Conservation (phyloP, 2,888 invertebrate species). For the Herminia tarsipennalis region DNA sequence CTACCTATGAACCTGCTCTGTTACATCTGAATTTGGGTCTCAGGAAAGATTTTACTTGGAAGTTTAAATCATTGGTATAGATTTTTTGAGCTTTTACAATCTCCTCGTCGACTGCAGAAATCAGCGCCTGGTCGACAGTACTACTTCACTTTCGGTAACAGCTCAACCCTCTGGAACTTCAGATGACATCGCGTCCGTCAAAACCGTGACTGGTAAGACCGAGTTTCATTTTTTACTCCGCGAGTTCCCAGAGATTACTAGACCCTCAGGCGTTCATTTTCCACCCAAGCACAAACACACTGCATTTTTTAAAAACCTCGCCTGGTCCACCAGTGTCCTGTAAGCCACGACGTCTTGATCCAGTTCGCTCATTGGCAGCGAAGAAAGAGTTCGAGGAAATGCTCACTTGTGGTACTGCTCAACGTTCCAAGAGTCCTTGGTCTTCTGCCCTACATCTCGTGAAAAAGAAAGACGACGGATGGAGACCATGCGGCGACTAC, state of each 20-base stretch:
- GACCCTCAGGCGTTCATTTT: conserved; percentile 5
- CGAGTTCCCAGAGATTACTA: conserved; percentile 5
- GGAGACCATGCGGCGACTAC: conserved; percentile 12
- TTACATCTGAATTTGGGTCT: conserved; percentile 22
- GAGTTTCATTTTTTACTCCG: not conserved
- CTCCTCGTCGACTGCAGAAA: no score
- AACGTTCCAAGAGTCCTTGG: conserved; percentile 5
- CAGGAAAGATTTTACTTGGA: conserved; percentile 44
- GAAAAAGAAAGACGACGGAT: not conserved
- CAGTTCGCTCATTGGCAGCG: conserved; percentile 1
- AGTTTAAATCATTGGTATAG: conserved; percentile 54
- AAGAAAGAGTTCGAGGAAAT: conserved; percentile 11
- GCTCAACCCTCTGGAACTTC: conserved; percentile 16
- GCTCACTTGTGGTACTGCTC: not conserved
- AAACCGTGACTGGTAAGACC: not conserved
- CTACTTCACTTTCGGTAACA: conserved; percentile 20
- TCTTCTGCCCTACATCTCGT: conserved; percentile 6
- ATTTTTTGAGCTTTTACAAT: conserved; percentile 49
- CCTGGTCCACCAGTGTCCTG: conserved; percentile 25
- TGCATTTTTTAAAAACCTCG: conserved; percentile 26
- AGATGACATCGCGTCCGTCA: conserved; percentile 3
- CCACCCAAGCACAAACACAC: no score
- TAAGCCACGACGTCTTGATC: conserved; percentile 35
- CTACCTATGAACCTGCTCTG: conserved; percentile 25
- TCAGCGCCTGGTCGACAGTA: conserved; percentile 36